These are phyloP conservation scores for Aphaenogaster floridana DNA, from an alignment of 1,140 invertebrate species.

Conservation along the genomic window DNA sequence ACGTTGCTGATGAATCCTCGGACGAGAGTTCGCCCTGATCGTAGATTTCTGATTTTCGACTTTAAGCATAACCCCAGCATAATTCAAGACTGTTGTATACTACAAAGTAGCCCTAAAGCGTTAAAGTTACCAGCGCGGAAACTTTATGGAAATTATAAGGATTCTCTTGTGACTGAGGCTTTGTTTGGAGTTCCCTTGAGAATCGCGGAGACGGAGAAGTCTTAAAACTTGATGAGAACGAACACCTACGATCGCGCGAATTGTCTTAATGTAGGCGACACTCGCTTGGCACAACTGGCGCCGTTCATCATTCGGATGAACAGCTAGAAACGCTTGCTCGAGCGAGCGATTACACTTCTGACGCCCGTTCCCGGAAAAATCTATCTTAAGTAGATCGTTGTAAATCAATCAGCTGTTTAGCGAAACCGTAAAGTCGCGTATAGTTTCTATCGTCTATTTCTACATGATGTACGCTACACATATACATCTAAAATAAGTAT, in stretches of 20 bases:
- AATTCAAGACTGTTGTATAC: not conserved
- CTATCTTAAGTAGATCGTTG: conserved; percentile 17
- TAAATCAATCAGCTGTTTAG: conserved; percentile 58
- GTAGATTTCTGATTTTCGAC: not conserved
- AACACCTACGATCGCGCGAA: conserved; percentile 45
- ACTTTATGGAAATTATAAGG: not conserved
- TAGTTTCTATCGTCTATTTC: conserved; percentile 21
- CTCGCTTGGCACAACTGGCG: conserved; percentile 35
- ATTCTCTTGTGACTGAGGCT: conserved; percentile 15
- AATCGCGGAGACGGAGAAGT: not conserved
- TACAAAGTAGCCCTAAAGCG: not conserved
- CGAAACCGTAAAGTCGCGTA: conserved; percentile 7
- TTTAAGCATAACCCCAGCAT: not conserved
- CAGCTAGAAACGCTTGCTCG: conserved; percentile 23
- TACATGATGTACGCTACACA: too few relatives aligned
- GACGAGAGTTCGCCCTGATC: not conserved
- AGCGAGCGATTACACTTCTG: conserved; percentile 40
- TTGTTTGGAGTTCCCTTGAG: conserved; percentile 23
- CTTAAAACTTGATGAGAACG: conserved; percentile 10
- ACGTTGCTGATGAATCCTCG: not conserved
- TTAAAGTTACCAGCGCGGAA: not conserved
- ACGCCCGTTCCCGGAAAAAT: conserved; percentile 5
- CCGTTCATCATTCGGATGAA: conserved; percentile 31
- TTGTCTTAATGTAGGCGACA: conserved; percentile 42
- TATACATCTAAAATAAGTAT: not conserved